Conservation (phyloP, 2,797 vertebrate species). For the Poeciliopsis presidionis region DNA sequence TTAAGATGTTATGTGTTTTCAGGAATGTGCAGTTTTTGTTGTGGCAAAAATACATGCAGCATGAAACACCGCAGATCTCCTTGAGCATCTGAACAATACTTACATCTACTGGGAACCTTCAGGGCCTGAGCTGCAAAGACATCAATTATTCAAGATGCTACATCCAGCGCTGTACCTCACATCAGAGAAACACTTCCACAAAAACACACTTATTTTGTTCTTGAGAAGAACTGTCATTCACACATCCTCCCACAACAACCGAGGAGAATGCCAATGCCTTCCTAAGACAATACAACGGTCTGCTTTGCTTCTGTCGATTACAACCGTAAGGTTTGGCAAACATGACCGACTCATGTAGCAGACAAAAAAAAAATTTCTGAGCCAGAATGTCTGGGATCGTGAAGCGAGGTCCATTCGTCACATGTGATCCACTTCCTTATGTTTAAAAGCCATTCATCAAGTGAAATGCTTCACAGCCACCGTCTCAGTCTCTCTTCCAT, state of each 20-base stretch:
- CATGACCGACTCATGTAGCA: conserved; percentile 32
- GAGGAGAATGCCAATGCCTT: conserved; percentile 59
- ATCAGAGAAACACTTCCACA: conserved; percentile 64
- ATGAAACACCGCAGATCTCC: conserved; percentile 62
- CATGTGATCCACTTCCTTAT: conserved; percentile 23
- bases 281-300: conserved; percentile 35
- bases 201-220: conserved; percentile 66
- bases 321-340: conserved; percentile 26
- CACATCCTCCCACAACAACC: conserved; percentile 45
- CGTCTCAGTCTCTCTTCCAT: conserved; percentile 14
- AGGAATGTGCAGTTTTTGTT: conserved; percentile 54
- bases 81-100: conserved; percentile 73
- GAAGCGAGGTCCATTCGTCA: conserved; percentile 19
- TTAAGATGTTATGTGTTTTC: conserved; percentile 27
- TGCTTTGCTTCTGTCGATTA: conserved; percentile 14
- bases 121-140: conserved; percentile 62
- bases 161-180: conserved; percentile 29
- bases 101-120: conserved; percentile 69
- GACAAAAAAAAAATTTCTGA: conserved; percentile 49
- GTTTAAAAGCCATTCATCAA: conserved; percentile 24
- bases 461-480: conserved; percentile 45
- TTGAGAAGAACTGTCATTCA: conserved; percentile 61
- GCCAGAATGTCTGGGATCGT: conserved; percentile 31
- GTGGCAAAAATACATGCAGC: conserved; percentile 70
- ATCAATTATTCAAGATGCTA: conserved; percentile 82